phyloP scores from a whole-genome alignment of 2,797 vertebrate genomes.

The Sebastes minor region DNA sequence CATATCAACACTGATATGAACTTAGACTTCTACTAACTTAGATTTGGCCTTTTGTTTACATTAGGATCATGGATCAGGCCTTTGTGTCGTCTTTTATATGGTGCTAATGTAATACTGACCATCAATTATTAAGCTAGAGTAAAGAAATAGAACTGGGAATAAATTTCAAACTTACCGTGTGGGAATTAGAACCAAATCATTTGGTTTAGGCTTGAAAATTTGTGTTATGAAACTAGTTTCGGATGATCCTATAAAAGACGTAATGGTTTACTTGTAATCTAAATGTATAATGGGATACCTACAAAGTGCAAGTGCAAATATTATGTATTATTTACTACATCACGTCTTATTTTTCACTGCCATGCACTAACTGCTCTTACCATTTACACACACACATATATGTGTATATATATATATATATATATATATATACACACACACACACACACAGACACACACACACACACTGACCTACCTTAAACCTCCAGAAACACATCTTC shows the following conservation, averaged over 20 bases:
- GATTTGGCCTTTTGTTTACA: background rate
- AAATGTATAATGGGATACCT: background rate
- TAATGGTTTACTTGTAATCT: background rate
- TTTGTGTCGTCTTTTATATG: background rate
- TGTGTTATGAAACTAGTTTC: background rate
- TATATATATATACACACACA: background rate
- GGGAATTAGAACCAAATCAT: background rate
- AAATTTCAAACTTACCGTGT: background rate
- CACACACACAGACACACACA: background rate
- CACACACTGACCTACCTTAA: slow-evolving; percentile 27
- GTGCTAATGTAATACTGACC: background rate
- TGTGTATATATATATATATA: background rate
- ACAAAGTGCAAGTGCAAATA: slow-evolving; percentile 7
- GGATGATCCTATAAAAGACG: background rate
- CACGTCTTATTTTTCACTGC: slow-evolving; percentile 1
- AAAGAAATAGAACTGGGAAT: background rate
- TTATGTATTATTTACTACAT: slow-evolving; percentile 20
- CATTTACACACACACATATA: background rate
- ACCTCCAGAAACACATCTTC: slow-evolving; percentile 15
- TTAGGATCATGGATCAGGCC: background rate
- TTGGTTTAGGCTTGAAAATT: background rate
- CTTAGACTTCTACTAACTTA: too few species aligned
- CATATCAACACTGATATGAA: background rate
- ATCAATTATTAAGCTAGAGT: background rate
- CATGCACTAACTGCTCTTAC: background rate